These are phyloP conservation scores for Neolamprologus kungweensis DNA, from an alignment of 2,113 vertebrate genomes.

Conservation along the genomic window DNA sequence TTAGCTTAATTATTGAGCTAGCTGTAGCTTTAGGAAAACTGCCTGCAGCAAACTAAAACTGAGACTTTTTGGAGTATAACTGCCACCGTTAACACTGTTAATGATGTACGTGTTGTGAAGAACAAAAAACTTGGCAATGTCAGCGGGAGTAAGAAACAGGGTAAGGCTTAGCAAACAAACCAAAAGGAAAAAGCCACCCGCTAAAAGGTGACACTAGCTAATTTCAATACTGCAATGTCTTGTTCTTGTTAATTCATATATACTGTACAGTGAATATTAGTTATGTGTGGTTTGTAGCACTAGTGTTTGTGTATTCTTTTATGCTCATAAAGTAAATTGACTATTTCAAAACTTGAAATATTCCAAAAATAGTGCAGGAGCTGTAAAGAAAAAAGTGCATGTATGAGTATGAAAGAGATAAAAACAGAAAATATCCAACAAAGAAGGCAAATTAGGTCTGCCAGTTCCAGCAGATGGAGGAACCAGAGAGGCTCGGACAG, in stretches of 20 bases:
- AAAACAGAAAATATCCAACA: background rate
- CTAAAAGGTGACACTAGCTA: background rate
- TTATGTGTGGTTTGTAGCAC: background rate
- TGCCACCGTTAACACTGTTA: background rate
- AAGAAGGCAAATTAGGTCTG: background rate
- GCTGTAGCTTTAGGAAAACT: background rate
- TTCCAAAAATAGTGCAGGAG: background rate
- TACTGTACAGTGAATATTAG: background rate
- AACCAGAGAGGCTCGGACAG: background rate
- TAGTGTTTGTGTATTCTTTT: background rate
- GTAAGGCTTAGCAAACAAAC: accelerated
- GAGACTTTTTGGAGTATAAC: background rate
- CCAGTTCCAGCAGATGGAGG: background rate
- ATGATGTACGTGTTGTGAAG: background rate
- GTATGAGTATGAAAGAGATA: background rate
- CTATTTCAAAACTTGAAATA: background rate
- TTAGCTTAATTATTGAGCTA: background rate
- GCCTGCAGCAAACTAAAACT: background rate
- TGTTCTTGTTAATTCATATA: background rate
- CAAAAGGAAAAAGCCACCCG: background rate
- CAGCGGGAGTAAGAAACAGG: background rate
- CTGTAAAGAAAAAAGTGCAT: background rate
- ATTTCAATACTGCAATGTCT: background rate
- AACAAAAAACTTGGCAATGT: background rate
- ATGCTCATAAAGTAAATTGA: background rate